Conservation (phyloP, 1,140 invertebrate genomes). For the Hyles euphorbiae region DNA sequence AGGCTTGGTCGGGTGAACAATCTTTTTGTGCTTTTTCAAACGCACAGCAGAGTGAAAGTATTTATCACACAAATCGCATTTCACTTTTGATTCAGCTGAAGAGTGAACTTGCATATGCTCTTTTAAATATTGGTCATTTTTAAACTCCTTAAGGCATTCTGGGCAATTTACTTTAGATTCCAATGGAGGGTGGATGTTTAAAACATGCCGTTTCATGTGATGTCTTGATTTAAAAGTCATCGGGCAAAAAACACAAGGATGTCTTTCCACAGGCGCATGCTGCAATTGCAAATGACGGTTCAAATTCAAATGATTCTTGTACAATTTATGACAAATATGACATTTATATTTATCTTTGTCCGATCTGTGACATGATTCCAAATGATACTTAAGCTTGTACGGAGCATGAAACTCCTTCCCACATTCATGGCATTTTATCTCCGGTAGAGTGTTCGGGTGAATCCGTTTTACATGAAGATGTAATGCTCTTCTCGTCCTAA, state of each 20-base stretch:
- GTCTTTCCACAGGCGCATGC: slow-evolving; percentile 49
- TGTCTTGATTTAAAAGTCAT: slow-evolving; percentile 63
- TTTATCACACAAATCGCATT: slow-evolving; percentile 64
- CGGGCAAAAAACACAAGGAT: slow-evolving; percentile 60
- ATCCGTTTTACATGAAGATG: slow-evolving; percentile 60
- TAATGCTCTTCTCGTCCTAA: slow-evolving; percentile 49
- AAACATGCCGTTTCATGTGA: slow-evolving; percentile 61
- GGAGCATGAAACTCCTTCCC: slow-evolving; percentile 58
- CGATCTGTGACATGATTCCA: slow-evolving; percentile 40
- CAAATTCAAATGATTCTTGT: slow-evolving; percentile 56
- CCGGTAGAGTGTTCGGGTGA: slow-evolving; percentile 54
- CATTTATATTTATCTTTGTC: slow-evolving; percentile 60
- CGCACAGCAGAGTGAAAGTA: slow-evolving; percentile 59
- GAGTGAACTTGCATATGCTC: slow-evolving; percentile 68
- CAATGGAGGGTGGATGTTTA: slow-evolving; percentile 65
- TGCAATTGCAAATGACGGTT: slow-evolving; percentile 59
- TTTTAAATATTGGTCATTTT: slow-evolving; percentile 64
- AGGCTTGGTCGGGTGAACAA: slow-evolving; percentile 60
- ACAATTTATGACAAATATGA: slow-evolving; percentile 55
- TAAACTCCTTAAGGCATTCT: slow-evolving; percentile 64
- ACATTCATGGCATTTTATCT: slow-evolving; percentile 58
- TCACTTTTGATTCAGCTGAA: slow-evolving; percentile 51
- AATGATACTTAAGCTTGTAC: slow-evolving; percentile 59
- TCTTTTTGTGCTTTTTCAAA: slow-evolving; percentile 66
- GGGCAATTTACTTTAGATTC: slow-evolving; percentile 64